A percentile compares a stretch with the other conserved stretches of the same genome.
Evolutionary conservation across 2,113 vertebrate species (phyloP).

Genomic region (Colius striatus): DNA sequence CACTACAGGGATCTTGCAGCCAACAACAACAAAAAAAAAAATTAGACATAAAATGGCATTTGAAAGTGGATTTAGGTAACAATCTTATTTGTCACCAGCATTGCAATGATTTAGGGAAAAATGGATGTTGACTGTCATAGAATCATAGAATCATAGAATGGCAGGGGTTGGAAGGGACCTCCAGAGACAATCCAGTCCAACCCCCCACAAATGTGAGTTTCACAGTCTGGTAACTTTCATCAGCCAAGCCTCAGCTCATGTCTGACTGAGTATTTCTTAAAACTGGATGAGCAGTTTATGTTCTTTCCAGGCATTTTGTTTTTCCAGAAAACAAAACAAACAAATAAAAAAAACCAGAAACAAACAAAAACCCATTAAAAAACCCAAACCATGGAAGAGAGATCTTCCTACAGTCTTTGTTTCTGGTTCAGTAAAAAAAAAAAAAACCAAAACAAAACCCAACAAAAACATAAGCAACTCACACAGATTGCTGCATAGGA

Average conservation of each 20-base stretch:
- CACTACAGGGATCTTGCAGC: not conserved
- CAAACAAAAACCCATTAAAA: too few relatives aligned
- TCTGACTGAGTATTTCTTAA: not conserved
- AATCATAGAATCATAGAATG: too few relatives aligned
- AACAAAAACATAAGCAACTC: not conserved
- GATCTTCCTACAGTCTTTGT: not conserved
- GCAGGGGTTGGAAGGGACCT: too few relatives aligned
- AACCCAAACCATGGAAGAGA: not conserved
- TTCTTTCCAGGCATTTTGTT: not conserved
- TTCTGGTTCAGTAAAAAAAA: not conserved
- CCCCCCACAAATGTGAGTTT: too few relatives aligned
- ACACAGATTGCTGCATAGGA: not conserved
- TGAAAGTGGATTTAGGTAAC: not conserved
- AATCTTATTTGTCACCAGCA: not conserved
- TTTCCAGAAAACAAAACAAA: not conserved
- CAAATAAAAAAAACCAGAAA: too few relatives aligned
- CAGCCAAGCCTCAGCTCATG: rapidly evolving
- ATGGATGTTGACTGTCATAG: not conserved
- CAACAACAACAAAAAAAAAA: not conserved
- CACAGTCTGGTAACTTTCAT: not conserved
- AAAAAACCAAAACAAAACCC: not conserved
- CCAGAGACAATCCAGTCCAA: too few relatives aligned
- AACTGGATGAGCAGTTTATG: not conserved
- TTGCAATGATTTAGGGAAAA: not conserved
- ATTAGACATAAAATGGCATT: not conserved